These are phyloP conservation scores for Poecilia latipinna DNA, from an alignment of 2,113 vertebrate species.

Conservation along the genomic window DNA sequence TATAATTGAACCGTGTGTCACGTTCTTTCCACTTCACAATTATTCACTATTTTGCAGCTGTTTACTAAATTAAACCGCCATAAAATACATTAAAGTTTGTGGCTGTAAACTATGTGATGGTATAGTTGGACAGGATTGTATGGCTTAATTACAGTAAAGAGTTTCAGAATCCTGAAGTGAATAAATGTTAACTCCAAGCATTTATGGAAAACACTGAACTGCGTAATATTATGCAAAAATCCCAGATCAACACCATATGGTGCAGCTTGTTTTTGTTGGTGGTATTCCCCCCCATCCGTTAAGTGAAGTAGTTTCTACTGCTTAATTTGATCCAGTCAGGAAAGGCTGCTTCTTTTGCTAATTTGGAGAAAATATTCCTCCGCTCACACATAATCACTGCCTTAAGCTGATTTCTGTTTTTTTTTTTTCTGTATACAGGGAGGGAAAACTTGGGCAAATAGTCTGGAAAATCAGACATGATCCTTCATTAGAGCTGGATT, in stretches of 20 bases:
- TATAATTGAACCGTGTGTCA: not conserved
- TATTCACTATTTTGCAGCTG: too few species aligned
- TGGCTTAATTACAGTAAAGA: not conserved
- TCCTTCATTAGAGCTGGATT: conserved; percentile 14
- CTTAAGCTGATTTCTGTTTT: conserved; percentile 1
- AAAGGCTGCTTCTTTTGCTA: conserved; percentile 5
- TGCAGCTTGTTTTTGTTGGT: conserved; percentile 30
- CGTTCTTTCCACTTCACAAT: not conserved
- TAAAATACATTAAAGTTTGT: not conserved
- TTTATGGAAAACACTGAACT: not conserved
- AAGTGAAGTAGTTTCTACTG: conserved; percentile 10
- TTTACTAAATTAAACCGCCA: not conserved
- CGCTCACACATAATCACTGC: conserved; percentile 4
- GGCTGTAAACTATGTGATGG: not conserved
- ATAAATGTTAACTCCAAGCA: not conserved
- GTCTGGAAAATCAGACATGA: not conserved
- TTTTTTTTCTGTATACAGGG: not conserved
- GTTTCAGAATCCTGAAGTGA: not conserved
- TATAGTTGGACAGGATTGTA: not conserved
- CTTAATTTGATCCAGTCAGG: conserved; percentile 21
- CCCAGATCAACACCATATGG: conserved; percentile 28
- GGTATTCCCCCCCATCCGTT: conserved; percentile 27
- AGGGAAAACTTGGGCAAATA: conserved; percentile 13
- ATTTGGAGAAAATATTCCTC: conserved; percentile 25
- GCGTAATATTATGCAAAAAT: not conserved